Conservation (phyloP, 2,113 vertebrate species). For the Caracal caracal region DNA sequence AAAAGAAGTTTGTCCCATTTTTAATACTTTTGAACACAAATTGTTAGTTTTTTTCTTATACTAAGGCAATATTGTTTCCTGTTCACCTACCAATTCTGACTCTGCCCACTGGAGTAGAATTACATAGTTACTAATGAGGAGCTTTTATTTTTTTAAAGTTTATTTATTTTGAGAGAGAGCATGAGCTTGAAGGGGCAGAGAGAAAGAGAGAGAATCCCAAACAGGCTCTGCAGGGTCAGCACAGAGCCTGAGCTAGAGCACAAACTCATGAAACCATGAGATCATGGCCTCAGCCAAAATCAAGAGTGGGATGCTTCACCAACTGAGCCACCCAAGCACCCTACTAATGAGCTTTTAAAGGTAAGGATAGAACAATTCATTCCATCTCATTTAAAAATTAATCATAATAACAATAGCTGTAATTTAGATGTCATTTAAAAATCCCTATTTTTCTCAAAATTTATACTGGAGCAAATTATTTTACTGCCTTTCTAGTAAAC, state of each 20-base stretch:
- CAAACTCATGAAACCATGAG: too few species aligned
- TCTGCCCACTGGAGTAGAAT: background rate
- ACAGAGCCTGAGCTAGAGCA: too few species aligned
- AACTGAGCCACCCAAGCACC: too few species aligned
- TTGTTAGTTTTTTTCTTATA: background rate
- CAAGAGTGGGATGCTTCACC: too few species aligned
- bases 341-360: background rate
- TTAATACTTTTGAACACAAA: slow-evolving; percentile 28
- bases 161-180: too few species aligned
- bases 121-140: background rate
- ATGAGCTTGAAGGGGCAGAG: too few species aligned
- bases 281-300: too few species aligned
- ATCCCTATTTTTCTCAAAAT: slow-evolving; percentile 9
- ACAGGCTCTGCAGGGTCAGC: too few species aligned
- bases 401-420: background rate
- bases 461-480: background rate
- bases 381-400: slow-evolving; percentile 34
- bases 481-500: slow-evolving; percentile 1
- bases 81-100: background rate
- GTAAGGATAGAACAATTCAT: background rate
- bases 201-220: too few species aligned
- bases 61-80: background rate
- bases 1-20: background rate
- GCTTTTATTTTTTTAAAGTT: background rate
- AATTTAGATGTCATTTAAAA: background rate